A percentile compares a stretch with the other conserved stretches of the same genome.
Conservation (phyloP, 2,113 vertebrate genomes). For the Plectropomus leopardus region DNA sequence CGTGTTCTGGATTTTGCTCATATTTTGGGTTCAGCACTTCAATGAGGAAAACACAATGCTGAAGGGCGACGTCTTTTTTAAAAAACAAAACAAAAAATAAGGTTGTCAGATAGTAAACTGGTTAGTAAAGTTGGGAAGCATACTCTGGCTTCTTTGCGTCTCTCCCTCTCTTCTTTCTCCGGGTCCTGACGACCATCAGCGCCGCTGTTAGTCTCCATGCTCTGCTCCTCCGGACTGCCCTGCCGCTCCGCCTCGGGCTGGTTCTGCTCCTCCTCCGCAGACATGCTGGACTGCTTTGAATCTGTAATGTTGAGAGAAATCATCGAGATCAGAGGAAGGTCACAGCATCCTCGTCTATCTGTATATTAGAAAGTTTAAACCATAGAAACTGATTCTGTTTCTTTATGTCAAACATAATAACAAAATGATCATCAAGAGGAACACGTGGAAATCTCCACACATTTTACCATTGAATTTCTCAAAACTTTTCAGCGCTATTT, state of each 20-base stretch:
- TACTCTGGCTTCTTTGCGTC: constrained; percentile 84
- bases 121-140: constrained; percentile 14
- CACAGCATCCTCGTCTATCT: neutral
- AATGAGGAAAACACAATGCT: too few species aligned
- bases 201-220: constrained; percentile 68
- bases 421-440: neutral
- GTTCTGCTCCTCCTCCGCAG: constrained; percentile 69
- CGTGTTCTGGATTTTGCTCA: too few species aligned
- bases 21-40: too few species aligned
- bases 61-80: too few species aligned
- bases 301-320: constrained; percentile 30
- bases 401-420: too few species aligned
- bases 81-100: neutral
- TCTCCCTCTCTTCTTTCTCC: constrained; percentile 80
- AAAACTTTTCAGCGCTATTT: too few species aligned
- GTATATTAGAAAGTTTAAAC: too few species aligned
- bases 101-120: neutral
- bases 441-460: neutral
- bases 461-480: too few species aligned
- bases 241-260: constrained; percentile 53
- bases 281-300: constrained; percentile 62
- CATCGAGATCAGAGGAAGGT: neutral
- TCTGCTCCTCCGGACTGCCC: constrained; percentile 58
- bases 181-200: constrained; percentile 61
- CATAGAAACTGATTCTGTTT: too few species aligned